Evolutionary conservation across 2,113 vertebrate species (phyloP), one percentile per base, ranked within the genome.

Genomic region (Formicarius rufipectus): DNA sequence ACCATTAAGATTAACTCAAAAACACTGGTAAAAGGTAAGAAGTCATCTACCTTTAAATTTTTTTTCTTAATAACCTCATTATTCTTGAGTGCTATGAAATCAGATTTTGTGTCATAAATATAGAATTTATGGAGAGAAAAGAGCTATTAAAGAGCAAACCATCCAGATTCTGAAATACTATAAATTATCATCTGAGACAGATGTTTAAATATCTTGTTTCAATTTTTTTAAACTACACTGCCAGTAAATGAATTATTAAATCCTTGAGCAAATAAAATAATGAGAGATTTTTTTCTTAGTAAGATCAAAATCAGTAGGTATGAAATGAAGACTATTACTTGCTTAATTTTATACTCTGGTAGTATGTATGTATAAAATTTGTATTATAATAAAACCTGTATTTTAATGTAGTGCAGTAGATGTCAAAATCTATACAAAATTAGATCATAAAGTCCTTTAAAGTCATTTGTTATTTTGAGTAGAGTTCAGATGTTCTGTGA

Each of bases 241-340:
- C 59, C 73, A 96, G 77, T 92, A 94, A 88, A 89, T 90, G 89
- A 96, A 91, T 97, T 17, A 95, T 91, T 96, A 96, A 76, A 90
- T 87, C 78, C n/a, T 81, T 44, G 40, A 97, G 74, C 50, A 97
- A 97, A 97, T 96, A 94, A 96, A 96, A 96, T 97, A 96, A 97
- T 92, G 85, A 97, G 40, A 49, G 69, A 53, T 39, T 93, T 92
- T n/a, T 95, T 96, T 37, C 60, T 93, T 40, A 80, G 39, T 79
- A 89, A 96, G 71, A 97, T 95, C n/a, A 81, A 84, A 96, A 97
- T 96, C 86, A 88, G 42, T 79, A 90, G 78, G 82, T 91, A 96
- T 87, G 74, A 97, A 97, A 96, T 95, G 88, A 97, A 97, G 58
- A 91, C 67, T 95, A 78, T 95, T 96, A 91, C 53, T 96, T 77